Evolutionary conservation across 2,113 vertebrate species (phyloP).

Genomic region (Oreocharis arfaki): DNA sequence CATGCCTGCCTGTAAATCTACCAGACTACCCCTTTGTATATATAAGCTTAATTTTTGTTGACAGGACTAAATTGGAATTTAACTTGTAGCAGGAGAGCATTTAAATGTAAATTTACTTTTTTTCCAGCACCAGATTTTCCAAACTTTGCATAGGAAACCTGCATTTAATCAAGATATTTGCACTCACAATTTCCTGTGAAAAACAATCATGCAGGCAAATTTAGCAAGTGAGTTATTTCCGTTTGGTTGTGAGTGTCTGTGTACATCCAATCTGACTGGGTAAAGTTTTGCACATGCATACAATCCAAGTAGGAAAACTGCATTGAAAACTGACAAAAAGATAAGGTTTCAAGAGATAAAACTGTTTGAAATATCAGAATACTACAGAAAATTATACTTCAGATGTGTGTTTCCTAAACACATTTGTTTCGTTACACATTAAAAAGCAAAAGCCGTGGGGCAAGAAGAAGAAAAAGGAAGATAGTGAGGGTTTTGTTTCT

Average conservation of each 20-base stretch:
- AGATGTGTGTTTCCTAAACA: background rate
- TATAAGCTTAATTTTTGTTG: constrained; percentile 69
- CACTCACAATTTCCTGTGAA: constrained; percentile 26
- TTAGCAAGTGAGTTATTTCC: background rate
- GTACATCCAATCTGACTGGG: background rate
- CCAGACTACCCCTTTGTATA: constrained; percentile 33
- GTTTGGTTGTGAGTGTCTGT: background rate
- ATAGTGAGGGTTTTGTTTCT: background rate
- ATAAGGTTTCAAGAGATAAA: background rate
- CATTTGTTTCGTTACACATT: background rate
- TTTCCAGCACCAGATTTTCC: constrained; percentile 38
- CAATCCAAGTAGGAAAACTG: background rate
- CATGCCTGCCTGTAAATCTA: constrained; percentile 51
- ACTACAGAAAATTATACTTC: background rate
- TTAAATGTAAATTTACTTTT: constrained; percentile 70
- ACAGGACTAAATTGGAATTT: constrained; percentile 69
- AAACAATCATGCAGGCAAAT: constrained; percentile 32
- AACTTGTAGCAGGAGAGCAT: constrained; percentile 51
- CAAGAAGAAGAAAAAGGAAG: background rate
- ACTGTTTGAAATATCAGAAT: background rate
- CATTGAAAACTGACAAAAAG: background rate
- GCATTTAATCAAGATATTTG: constrained; percentile 54
- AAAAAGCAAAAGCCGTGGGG: background rate
- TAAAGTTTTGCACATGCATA: background rate
- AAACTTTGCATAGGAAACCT: constrained; percentile 35